These are phyloP conservation scores for Tokudaia tokunoshimensis DNA, from an alignment of 2,797 vertebrate genomes.

Conservation along the genomic window DNA sequence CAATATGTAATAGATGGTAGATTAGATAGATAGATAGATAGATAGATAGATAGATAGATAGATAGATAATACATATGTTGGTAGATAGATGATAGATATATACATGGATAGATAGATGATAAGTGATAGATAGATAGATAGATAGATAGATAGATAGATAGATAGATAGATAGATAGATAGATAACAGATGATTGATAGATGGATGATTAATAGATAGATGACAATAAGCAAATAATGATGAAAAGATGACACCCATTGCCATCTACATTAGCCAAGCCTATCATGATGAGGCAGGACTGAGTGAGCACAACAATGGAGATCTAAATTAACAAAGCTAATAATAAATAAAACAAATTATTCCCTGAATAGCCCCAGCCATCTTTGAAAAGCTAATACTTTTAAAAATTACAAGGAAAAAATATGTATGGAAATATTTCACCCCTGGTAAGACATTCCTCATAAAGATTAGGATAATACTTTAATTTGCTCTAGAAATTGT, in stretches of 20 bases:
- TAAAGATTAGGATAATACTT: neutral
- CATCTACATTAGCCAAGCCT: neutral
- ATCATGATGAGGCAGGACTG: neutral
- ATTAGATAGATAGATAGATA: neutral
- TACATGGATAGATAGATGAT: neutral
- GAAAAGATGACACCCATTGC: neutral
- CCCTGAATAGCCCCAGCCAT: neutral
- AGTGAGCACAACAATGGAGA: slow-evolving; percentile 42
- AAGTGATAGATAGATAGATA: neutral
- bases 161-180: neutral
- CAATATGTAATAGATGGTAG: neutral
- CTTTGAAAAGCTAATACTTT: neutral
- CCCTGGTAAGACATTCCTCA: neutral
- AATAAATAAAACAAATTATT: neutral
- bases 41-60: neutral
- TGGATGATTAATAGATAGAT: neutral
- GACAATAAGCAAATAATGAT: neutral
- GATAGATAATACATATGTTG: neutral
- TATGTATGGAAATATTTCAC: neutral
- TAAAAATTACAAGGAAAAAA: slow-evolving; percentile 11
- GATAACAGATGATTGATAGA: too few relatives aligned
- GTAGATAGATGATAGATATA: too few relatives aligned
- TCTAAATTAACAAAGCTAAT: slow-evolving; percentile 64
- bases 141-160: neutral
- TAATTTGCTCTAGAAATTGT: neutral